Base-by-base conservation (phyloP, 2,888 invertebrate genomes). In the Andrena chrysosceles region DNA sequence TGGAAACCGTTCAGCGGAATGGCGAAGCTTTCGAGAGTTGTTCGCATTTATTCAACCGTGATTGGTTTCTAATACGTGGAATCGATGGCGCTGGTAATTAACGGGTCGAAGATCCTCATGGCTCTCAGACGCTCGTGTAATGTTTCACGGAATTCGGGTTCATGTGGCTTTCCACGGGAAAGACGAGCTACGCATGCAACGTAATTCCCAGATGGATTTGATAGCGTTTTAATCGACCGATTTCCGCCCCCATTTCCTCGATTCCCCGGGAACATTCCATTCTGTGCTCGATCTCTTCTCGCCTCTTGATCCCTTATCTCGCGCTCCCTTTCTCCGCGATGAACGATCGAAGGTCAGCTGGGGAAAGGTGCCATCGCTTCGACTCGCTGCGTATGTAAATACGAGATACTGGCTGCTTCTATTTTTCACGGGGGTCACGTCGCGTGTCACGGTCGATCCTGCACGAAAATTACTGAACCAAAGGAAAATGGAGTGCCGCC, bases 191-290 rank as follows among this genome's bases (percentile, higher is more conserved):
- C 71, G 76, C 70, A 63, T 48, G 81, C 63, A 62, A 62, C 49
- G 64, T 35, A 66, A 82, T 81, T 68, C 60, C 69, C 48, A 67
- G 66, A 74, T 67, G 70, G 70, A 77, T 68, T 72, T 69, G 69
- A 77, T 81, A 69, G 72, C 68, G 73, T 79, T 79, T 79, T 79
- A 77, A 87, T 75, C 77, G 64, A 60, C 72, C 56, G 77, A 67
- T 83, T 75, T 75, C 66, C 85, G 48, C 29, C 49, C 74, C 59
- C 63, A 77, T 87, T 84, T 87, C 74, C 74, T 60, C 71, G 73
- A 75, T 62, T 83, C 68, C 54, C 35, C 10, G 63, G 66, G 63
- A 81, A 70, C 52, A 64, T 69, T 63, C 76, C 68, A 72, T 72
- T 68, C 67, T 52, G 52, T 29, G 54, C 33, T 31, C 60, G 69